A percentile compares a stretch with the other conserved stretches of the same genome.
These are phyloP conservation scores for Hartigia nigra DNA, from an alignment of 2,888 invertebrate genomes.

Conservation along the genomic window DNA sequence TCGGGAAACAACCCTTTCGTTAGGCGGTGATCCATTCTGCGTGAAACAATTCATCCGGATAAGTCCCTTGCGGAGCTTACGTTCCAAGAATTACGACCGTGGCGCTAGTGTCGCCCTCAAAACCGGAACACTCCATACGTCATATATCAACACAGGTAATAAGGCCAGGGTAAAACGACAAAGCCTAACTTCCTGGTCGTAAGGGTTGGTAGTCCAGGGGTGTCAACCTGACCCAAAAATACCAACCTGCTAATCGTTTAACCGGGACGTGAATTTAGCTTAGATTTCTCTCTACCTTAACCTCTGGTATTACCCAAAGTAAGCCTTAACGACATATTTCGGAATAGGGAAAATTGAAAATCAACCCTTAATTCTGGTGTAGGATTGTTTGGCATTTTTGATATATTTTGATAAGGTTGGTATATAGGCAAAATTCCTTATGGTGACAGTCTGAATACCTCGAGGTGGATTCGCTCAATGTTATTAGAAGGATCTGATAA, in stretches of 20 bases:
- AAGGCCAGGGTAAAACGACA: background rate
- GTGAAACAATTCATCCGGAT: conserved; percentile 47
- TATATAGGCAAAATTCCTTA: background rate
- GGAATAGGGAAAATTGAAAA: no score
- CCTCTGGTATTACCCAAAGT: background rate
- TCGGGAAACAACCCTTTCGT: conserved; percentile 27
- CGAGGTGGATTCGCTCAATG: background rate
- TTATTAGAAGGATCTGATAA: background rate
- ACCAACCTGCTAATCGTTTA: background rate
- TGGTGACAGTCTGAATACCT: background rate
- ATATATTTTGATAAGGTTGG: background rate
- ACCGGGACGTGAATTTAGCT: background rate
- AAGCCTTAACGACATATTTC: no score
- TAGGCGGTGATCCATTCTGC: conserved; percentile 46
- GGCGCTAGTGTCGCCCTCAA: conserved; percentile 21
- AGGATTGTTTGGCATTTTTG: background rate
- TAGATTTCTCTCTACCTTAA: background rate
- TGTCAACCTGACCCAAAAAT: background rate
- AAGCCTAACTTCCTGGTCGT: background rate
- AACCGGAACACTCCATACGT: background rate
- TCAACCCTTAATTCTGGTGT: no score
- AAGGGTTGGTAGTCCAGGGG: background rate
- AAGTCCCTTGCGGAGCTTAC: conserved; percentile 39
- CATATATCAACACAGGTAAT: background rate
- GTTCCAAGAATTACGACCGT: conserved; percentile 49